phyloP scores from a whole-genome alignment of 2,113 vertebrate species.

The Shinisaurus crocodilurus region DNA sequence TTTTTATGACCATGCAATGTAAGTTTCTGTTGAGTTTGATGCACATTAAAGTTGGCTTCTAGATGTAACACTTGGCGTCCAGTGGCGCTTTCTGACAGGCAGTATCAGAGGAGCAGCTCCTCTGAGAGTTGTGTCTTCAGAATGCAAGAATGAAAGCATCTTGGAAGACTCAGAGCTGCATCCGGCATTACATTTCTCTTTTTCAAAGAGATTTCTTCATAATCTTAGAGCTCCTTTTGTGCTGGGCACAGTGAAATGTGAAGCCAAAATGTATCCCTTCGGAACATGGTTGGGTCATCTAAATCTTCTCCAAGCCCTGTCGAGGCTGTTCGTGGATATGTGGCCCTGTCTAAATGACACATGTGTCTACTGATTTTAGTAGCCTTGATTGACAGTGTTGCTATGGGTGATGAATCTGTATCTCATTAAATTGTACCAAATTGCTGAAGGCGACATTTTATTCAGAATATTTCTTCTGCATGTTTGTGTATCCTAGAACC shows the following conservation, averaged over 20 bases:
- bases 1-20: neutral
- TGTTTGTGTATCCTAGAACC: neutral
- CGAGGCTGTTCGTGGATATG: neutral
- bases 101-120: constrained; percentile 11
- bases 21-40: neutral
- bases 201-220: neutral
- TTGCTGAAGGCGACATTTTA: neutral
- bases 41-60: neutral
- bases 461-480: neutral
- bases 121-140: neutral
- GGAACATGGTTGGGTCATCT: neutral
- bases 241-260: neutral
- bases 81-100: neutral
- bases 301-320: too few species aligned
- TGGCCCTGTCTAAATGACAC: neutral
- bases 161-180: neutral
- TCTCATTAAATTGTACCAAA: neutral
- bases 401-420: neutral
- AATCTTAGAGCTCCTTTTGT: neutral
- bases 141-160: neutral
- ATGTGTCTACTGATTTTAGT: neutral
- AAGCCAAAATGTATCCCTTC: neutral
- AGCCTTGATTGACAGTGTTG: neutral
- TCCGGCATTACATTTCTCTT: accelerated
- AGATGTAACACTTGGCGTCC: neutral